Conservation (phyloP, 2,888 invertebrate species). For the Apeira syringaria region DNA sequence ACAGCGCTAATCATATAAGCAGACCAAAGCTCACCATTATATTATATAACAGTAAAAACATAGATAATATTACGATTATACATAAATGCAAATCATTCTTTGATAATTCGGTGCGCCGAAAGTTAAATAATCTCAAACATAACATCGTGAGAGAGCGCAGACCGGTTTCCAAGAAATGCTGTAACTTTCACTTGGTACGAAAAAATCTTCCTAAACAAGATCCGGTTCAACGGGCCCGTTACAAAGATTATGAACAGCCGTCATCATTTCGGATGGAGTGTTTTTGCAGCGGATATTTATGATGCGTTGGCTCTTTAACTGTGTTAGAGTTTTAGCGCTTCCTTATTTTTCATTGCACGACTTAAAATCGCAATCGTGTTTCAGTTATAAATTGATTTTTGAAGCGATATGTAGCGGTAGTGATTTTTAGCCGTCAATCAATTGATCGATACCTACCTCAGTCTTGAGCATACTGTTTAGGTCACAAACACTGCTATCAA, state of each 20-base stretch:
- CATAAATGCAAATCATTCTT: conserved; percentile 22
- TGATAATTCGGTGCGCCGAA: conserved; percentile 26
- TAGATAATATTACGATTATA: background rate
- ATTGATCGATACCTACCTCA: too few species aligned
- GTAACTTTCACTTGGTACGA: conserved; percentile 68
- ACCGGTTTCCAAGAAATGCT: conserved; percentile 61
- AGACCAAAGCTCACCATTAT: conserved; percentile 4
- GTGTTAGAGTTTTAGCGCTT: background rate
- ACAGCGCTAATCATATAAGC: too few species aligned
- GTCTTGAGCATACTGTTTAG: too few species aligned
- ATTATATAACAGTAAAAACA: conserved; percentile 10
- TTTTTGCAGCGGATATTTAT: conserved; percentile 10
- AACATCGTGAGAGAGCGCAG: conserved; percentile 56
- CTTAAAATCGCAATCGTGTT: too few species aligned
- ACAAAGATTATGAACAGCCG: conserved; percentile 38
- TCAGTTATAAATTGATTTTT: too few species aligned
- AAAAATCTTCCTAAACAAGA: conserved; percentile 54
- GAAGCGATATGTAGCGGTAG: too few species aligned
- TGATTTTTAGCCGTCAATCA: too few species aligned
- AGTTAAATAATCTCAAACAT: conserved; percentile 69
- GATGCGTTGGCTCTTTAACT: background rate
- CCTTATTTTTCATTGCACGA: background rate
- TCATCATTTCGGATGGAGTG: conserved; percentile 15
- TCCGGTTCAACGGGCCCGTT: conserved; percentile 57
- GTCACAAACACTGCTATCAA: too few species aligned